Conservation (phyloP, 53 echinoderm and acorn worm species). For the Stichopus horrens region DNA sequence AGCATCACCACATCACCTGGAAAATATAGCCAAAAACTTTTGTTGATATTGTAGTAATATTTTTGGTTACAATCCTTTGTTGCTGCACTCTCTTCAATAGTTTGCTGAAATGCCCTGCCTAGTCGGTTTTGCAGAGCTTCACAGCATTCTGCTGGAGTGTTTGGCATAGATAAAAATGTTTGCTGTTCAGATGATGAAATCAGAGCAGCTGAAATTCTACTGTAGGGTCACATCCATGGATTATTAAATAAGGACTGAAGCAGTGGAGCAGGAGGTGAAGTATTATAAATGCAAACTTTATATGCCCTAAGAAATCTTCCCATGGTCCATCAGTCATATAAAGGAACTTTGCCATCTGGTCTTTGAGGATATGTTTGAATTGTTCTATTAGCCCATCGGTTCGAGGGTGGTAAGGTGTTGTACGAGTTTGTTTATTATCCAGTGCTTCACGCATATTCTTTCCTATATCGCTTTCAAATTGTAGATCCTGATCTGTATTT, state of each 20-base stretch:
- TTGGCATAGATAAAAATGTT: background rate
- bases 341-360: conserved; percentile 28
- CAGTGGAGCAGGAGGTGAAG: conserved; percentile 18
- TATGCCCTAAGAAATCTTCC: conserved; percentile 7
- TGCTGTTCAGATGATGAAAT: background rate
- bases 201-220: conserved; percentile 4
- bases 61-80: conserved; percentile 30
- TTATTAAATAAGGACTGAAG: conserved; percentile 25
- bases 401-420: conserved; percentile 49
- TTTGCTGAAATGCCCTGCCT: background rate
- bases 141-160: background rate
- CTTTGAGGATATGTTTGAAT: conserved; percentile 57
- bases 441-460: background rate
- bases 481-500: conserved; percentile 49
- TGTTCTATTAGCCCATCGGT: conserved; percentile 52
- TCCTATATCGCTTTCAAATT: conserved; percentile 42
- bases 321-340: background rate
- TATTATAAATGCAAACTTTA: conserved; percentile 40
- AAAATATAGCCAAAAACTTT: background rate
- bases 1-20: background rate
- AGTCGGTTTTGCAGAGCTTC: background rate
- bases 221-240: conserved; percentile 18
- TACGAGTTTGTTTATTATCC: conserved; percentile 40
- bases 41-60: background rate
- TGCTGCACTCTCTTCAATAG: background rate